Conservation (phyloP, 2,888 invertebrate genomes). For the Plebejus argus region DNA sequence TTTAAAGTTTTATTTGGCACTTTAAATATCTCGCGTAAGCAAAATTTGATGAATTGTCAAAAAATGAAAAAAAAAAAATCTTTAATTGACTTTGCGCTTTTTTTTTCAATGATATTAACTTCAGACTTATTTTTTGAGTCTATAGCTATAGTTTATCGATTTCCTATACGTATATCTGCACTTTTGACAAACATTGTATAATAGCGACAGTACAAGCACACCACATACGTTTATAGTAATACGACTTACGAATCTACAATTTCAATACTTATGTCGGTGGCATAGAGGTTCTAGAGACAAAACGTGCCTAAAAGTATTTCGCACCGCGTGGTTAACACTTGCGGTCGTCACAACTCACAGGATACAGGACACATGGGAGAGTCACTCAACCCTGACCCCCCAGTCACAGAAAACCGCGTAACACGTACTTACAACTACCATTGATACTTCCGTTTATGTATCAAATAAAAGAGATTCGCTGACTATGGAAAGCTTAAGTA, state of each 20-base stretch:
- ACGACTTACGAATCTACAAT: neutral
- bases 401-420: constrained; percentile 3
- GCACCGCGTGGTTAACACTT: neutral
- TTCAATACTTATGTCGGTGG: neutral
- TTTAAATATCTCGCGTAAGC: too few relatives aligned
- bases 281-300: neutral
- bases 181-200: neutral
- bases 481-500: too few relatives aligned
- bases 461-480: neutral
- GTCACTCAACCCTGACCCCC: constrained; percentile 45
- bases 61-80: too few relatives aligned
- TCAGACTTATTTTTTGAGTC: too few relatives aligned
- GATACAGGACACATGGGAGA: constrained; percentile 30
- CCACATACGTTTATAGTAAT: neutral
- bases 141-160: too few relatives aligned
- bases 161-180: too few relatives aligned
- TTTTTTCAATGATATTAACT: too few relatives aligned
- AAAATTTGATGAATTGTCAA: too few relatives aligned
- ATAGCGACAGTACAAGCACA: neutral
- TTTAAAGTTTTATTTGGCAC: neutral
- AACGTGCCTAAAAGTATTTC: neutral
- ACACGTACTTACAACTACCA: neutral
- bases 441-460: neutral
- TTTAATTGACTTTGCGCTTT: too few relatives aligned
- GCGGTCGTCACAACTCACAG: constrained; percentile 28